Evolutionary conservation across 1,140 invertebrate species (phyloP), one percentile per base, ranked within the genome.

Genomic region (Diploscapter pachys): DNA sequence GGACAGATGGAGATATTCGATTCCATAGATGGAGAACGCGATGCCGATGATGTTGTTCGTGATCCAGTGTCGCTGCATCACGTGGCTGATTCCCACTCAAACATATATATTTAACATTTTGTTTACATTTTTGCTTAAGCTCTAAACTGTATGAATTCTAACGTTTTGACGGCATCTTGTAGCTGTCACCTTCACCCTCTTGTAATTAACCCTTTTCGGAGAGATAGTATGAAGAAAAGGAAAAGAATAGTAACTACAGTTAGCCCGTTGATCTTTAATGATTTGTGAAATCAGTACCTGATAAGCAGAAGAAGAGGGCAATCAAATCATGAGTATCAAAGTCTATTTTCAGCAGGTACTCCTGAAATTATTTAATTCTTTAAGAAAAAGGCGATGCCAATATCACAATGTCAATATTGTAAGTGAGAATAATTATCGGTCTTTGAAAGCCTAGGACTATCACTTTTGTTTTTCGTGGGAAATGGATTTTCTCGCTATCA

Each of bases 1-100:
- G 87, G 98, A 98, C 31, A 99, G 88, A 85, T 98, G 94, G 56
- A 99, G 89, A 51, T 98, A 88, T 87, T 99, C 97, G 56, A 99
- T 93, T 65, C 95, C 97, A 87, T 97, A 98, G 63, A 99, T 91
- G 9, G 96, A 93, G 88, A 99, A 99, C 5, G 96, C 96, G 73
- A 99, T 90, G 4, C 95, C 97, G 88, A 99, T 95, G 63, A 99
- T 87, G 87, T 99, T 98, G 88, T 99, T 99, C 56, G 95, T 95
- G 81, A 99, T 92, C 96, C 97, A 99, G 86, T 99, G 95, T 5
- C 83, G 75, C 31, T 73, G 72, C 68, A 78, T 76, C 4, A 85
- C 56, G 70, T 85, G 83, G 50, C 76, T 83, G 59, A 85, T 80
- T n/a, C 81, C 83, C 63, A 84, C 75, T 31, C 31, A 31, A 31